Evolutionary conservation across 2,888 invertebrate genomes (phyloP).

Genomic region (Falcaria lacertinaria): DNA sequence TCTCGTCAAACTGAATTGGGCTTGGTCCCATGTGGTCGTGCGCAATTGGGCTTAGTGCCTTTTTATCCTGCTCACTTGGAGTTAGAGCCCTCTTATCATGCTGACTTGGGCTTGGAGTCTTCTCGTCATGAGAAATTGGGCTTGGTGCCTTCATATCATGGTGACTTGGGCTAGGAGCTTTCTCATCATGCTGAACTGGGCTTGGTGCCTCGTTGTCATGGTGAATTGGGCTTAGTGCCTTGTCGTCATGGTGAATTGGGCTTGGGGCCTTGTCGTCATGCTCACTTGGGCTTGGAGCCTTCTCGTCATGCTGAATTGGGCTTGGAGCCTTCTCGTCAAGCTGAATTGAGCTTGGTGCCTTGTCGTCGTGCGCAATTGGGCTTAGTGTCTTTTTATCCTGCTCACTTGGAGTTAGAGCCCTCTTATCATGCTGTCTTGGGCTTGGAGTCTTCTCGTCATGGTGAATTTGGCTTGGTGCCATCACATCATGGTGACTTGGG

Average conservation of each 20-base stretch:
- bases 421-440: background rate
- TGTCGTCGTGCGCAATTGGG: no score
- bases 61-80: background rate
- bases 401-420: no score
- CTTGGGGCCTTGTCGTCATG: no score
- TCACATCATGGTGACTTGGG: no score
- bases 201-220: constrained; percentile 2
- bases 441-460: no score
- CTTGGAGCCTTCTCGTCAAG: no score
- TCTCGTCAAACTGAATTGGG: constrained; percentile 5
- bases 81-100: constrained; percentile 12
- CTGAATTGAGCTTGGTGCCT: background rate
- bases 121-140: background rate
- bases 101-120: background rate
- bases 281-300: no score
- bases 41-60: background rate
- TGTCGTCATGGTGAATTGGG: no score
- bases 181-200: background rate
- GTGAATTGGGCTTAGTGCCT: constrained; percentile 1
- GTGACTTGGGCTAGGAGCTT: background rate
- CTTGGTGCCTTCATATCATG: background rate
- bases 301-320: no score
- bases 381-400: no score
- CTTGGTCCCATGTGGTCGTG: no score
- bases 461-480: no score